Percentiles rank a stretch among this genome's conserved stretches.
Conservation (phyloP, 1,140 invertebrate genomes). For the Charaxes varanes region DNA sequence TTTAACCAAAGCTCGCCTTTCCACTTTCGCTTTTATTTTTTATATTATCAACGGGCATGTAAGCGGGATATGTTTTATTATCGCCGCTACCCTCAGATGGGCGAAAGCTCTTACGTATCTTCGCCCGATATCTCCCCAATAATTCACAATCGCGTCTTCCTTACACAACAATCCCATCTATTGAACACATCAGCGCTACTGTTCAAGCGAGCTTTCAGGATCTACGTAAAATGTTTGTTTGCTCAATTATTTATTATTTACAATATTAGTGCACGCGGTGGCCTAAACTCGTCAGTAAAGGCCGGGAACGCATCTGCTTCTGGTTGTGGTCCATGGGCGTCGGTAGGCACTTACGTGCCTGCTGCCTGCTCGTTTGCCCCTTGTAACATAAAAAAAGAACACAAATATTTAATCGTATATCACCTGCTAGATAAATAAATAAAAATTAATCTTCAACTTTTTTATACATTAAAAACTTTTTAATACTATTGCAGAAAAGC, state of each 20-base stretch:
- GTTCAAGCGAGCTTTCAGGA: neutral
- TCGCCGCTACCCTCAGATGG: constrained; percentile 28
- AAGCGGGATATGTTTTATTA: constrained; percentile 29
- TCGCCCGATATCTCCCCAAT: constrained; percentile 39
- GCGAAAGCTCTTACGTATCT: constrained; percentile 40
- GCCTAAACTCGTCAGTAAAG: too few relatives aligned
- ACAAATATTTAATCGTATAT: too few relatives aligned
- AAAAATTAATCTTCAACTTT: too few relatives aligned
- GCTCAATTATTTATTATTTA: neutral
- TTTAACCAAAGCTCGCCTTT: neutral
- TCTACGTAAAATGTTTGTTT: neutral
- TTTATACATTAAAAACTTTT: too few relatives aligned
- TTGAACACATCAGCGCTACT: constrained; percentile 26
- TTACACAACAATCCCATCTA: constrained; percentile 50
- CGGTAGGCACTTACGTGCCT: too few relatives aligned
- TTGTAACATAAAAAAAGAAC: too few relatives aligned
- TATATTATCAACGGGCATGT: constrained; percentile 18
- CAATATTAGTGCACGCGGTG: too few relatives aligned
- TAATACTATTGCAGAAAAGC: too few relatives aligned
- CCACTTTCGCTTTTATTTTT: constrained; percentile 1
- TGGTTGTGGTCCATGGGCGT: too few relatives aligned
- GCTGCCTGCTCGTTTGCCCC: too few relatives aligned
- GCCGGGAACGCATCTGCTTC: too few relatives aligned
- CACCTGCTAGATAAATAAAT: too few relatives aligned
- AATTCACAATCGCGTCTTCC: constrained; percentile 52